Conservation (phyloP, 2,888 invertebrate genomes). For the Tetragonula carbonaria region DNA sequence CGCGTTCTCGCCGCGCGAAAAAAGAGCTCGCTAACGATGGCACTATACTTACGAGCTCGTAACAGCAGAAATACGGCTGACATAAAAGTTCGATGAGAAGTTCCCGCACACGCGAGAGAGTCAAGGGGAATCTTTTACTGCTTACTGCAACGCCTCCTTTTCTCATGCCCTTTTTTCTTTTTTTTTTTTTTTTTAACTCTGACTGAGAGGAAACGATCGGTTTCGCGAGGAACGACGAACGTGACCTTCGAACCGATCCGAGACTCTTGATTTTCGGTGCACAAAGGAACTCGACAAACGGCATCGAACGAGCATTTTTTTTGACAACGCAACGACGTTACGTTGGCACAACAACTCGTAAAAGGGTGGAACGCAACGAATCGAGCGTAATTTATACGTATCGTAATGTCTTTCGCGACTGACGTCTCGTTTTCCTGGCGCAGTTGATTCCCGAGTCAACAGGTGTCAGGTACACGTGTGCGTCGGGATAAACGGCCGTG, state of each 20-base stretch:
- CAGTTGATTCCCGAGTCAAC: constrained; percentile 56
- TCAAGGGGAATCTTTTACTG: too few relatives aligned
- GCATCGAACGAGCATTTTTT: too few relatives aligned
- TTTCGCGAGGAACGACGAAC: background rate
- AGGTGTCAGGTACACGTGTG: constrained; percentile 62
- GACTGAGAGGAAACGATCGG: too few relatives aligned
- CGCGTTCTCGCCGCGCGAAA: background rate
- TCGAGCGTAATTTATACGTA: constrained; percentile 59
- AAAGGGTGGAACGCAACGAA: constrained; percentile 40
- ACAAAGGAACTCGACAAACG: background rate
- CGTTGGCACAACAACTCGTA: constrained; percentile 26
- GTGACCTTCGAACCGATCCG: background rate
- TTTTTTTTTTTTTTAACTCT: too few relatives aligned
- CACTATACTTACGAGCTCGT: constrained; percentile 26
- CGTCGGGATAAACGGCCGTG: constrained; percentile 44
- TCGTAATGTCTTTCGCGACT: constrained; percentile 49
- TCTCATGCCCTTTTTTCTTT: background rate
- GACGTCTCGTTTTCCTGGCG: constrained; percentile 55
- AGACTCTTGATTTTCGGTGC: background rate
- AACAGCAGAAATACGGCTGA: constrained; percentile 24
- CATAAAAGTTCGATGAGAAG: background rate
- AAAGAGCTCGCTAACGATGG: constrained; percentile 23
- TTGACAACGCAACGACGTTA: background rate
- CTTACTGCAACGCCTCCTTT: background rate
- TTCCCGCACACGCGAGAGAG: background rate